A percentile compares a stretch with the other conserved stretches of the same genome.
Conservation (phyloP, 1,140 invertebrate species). For the Brachionus asplanchnoidis region DNA sequence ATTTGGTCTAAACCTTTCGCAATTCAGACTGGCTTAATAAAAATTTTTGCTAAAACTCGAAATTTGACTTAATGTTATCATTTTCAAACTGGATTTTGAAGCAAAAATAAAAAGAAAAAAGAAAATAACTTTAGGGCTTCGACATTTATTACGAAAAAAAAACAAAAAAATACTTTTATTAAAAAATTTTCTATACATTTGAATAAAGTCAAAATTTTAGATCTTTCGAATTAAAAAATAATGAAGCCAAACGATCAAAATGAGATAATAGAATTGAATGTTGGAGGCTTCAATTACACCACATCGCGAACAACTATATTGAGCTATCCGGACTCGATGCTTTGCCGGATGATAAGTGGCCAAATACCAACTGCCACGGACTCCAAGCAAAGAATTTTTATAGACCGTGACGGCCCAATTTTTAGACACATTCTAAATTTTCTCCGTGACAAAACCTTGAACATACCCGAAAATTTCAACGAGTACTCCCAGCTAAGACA, state of each 20-base stretch:
- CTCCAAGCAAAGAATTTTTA: slow-evolving; percentile 19
- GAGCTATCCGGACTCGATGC: slow-evolving; percentile 46
- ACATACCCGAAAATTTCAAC: slow-evolving; percentile 44
- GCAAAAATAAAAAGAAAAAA: not conserved
- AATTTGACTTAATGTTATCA: not conserved
- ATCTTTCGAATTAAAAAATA: not conserved
- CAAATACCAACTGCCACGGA: slow-evolving; percentile 27
- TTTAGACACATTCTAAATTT: slow-evolving; percentile 46
- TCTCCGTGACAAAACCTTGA: slow-evolving; percentile 42
- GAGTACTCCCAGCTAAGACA: slow-evolving; percentile 41
- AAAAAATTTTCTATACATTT: not conserved
- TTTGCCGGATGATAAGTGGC: slow-evolving; percentile 45
- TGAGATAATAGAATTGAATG: slow-evolving; percentile 45
- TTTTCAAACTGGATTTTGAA: not conserved
- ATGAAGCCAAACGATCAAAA: slow-evolving; percentile 38
- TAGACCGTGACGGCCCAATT: slow-evolving; percentile 44
- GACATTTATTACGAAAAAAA: not conserved
- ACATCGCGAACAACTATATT: slow-evolving; percentile 45
- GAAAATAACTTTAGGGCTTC: slow-evolving; percentile 1
- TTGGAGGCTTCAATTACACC: slow-evolving; percentile 46
- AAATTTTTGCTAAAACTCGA: not conserved
- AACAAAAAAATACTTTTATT: not conserved
- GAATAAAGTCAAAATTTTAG: not conserved
- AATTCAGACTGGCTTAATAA: not conserved
- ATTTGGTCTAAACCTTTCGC: not conserved